Evolutionary conservation across 2,113 vertebrate genomes (phyloP).

Genomic region (Trematomus loennbergii): DNA sequence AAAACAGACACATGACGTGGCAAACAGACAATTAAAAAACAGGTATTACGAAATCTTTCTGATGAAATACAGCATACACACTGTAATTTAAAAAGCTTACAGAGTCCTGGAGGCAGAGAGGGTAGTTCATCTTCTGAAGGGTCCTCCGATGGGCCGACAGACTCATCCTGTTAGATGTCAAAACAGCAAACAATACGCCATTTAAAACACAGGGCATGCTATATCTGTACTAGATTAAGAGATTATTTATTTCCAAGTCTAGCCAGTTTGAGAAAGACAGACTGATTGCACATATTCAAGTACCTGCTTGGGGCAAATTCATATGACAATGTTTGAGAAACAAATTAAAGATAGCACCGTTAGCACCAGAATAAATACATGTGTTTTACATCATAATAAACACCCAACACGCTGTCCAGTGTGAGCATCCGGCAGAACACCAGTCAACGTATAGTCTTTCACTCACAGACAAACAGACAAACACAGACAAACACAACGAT

Average conservation of each 20-base stretch:
- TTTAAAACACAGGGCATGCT: not conserved
- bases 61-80: not conserved
- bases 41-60: conserved; percentile 6
- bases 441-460: not conserved
- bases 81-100: conserved; percentile 60
- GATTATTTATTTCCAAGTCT: not conserved
- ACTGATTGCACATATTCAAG: not conserved
- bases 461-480: conserved; percentile 17
- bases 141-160: conserved; percentile 67
- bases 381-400: not conserved
- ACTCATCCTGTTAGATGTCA: conserved; percentile 76
- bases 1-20: not conserved
- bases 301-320: not conserved
- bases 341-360: not conserved
- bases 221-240: not conserved
- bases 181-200: conserved; percentile 13
- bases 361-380: not conserved
- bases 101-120: conserved; percentile 75
- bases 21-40: not conserved
- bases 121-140: conserved; percentile 74
- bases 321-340: not conserved
- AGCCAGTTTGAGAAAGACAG: conserved; percentile 4
- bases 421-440: conserved; percentile 5
- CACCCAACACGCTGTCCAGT: not conserved
- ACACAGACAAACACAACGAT: conserved; percentile 2